A percentile compares a stretch with the other conserved stretches of the same genome.
These are phyloP conservation scores for Lipophrys pholis DNA, from an alignment of 2,113 vertebrate genomes.

Conservation along the genomic window DNA sequence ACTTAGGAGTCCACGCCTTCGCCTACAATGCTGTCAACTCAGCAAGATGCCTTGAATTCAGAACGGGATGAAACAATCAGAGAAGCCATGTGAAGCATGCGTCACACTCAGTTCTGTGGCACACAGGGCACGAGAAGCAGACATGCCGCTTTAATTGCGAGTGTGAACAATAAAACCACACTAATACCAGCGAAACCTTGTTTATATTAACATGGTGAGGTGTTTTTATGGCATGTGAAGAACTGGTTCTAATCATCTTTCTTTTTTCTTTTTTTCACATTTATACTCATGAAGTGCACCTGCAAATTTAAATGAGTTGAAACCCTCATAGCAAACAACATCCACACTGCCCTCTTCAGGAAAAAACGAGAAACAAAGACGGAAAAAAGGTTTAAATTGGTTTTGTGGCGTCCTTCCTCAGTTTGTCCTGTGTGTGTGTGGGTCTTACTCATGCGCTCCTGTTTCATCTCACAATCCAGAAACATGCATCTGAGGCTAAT, in stretches of 20 bases:
- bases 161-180: constrained; percentile 59
- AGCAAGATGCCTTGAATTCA: constrained; percentile 42
- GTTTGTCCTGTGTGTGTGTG: too few species aligned
- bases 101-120: constrained; percentile 47
- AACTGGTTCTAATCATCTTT: constrained; percentile 63
- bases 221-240: constrained; percentile 52
- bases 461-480: too few species aligned
- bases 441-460: too few species aligned
- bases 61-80: constrained; percentile 29
- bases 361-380: neutral
- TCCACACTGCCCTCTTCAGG: constrained; percentile 37
- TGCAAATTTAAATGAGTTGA: constrained; percentile 53
- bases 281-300: constrained; percentile 49
- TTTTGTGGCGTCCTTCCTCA: too few species aligned
- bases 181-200: constrained; percentile 62
- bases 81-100: constrained; percentile 43
- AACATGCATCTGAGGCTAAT: too few species aligned
- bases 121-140: constrained; percentile 24
- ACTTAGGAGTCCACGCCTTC: neutral
- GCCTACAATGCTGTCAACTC: constrained; percentile 39
- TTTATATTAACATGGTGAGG: constrained; percentile 64
- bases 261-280: neutral
- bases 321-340: constrained; percentile 10
- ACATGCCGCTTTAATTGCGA: constrained; percentile 42
- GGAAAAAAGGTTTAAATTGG: neutral